Percentiles rank a stretch among this genome's conserved stretches.
Conservation (phyloP, 2,888 invertebrate species). For the Apodemia mormo region DNA sequence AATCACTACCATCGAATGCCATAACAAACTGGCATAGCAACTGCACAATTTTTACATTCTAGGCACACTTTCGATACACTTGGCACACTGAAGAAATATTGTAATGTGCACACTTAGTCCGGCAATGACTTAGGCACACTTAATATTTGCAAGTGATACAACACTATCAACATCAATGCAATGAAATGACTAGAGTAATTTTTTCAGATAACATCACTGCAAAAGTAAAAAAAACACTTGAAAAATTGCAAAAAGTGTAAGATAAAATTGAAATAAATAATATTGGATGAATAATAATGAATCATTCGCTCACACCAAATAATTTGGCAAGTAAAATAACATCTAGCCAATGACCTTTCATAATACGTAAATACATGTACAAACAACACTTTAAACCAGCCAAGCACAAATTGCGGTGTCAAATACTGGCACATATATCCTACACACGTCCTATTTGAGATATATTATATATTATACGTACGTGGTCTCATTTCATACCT, state of each 20-base stretch:
- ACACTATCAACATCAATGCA: constrained; percentile 10
- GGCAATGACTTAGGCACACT: constrained; percentile 10
- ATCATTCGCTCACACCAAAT: constrained; percentile 62
- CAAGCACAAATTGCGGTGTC: constrained; percentile 59
- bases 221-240: constrained; percentile 13
- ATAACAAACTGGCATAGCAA: constrained; percentile 6
- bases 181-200: constrained; percentile 25
- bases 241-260: not conserved
- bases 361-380: constrained; percentile 31
- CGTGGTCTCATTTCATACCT: constrained; percentile 64
- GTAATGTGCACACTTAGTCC: constrained; percentile 11
- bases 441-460: constrained; percentile 50
- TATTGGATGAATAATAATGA: not conserved
- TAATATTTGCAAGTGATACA: constrained; percentile 6
- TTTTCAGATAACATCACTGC: constrained; percentile 17
- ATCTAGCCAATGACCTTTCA: constrained; percentile 41
- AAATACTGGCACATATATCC: constrained; percentile 56
- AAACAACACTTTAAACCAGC: constrained; percentile 46
- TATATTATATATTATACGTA: constrained; percentile 43
- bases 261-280: not conserved
- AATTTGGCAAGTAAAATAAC: constrained; percentile 63
- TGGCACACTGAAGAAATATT: constrained; percentile 20
- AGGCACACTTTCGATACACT: constrained; percentile 18
- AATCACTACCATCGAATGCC: constrained; percentile 1
- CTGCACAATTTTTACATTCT: constrained; percentile 8